Percentiles rank a stretch among this genome's conserved stretches.
Conservation (phyloP, 2,888 invertebrate species). For the Drosophila quinaria region DNA sequence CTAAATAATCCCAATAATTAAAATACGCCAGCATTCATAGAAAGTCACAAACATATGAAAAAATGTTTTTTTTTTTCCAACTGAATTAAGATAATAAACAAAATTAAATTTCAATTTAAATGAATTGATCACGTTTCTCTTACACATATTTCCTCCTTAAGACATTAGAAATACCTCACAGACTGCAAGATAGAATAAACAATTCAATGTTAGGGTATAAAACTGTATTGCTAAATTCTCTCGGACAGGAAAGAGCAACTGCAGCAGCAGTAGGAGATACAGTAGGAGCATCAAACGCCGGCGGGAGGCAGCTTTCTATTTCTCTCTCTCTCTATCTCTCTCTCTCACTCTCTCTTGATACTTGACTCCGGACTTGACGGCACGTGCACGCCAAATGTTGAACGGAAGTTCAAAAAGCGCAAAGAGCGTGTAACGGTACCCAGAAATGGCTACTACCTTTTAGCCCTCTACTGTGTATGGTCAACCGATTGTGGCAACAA, state of each 20-base stretch:
- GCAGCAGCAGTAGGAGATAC: conserved; percentile 38
- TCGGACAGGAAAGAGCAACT: conserved; percentile 61
- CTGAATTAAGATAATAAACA: too few relatives aligned
- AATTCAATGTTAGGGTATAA: background rate
- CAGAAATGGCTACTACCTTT: background rate
- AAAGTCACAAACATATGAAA: background rate
- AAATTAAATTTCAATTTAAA: too few relatives aligned
- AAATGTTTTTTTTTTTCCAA: background rate
- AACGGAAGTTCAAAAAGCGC: conserved; percentile 75
- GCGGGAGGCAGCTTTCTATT: conserved; percentile 29
- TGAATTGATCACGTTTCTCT: too few relatives aligned
- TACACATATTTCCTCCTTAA: background rate
- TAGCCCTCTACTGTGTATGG: conserved; percentile 45
- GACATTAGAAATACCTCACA: background rate
- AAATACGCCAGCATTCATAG: too few relatives aligned
- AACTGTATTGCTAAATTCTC: conserved; percentile 74
- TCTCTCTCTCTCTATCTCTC: background rate
- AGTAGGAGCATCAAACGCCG: conserved; percentile 36
- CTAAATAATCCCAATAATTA: too few relatives aligned
- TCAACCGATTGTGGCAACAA: conserved; percentile 77
- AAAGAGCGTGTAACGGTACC: conserved; percentile 70
- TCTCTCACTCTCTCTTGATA: conserved; percentile 2
- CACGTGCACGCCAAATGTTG: conserved; percentile 74
- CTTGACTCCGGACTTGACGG: conserved; percentile 37
- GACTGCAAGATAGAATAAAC: background rate